Evolutionary conservation across 1,140 invertebrate genomes (phyloP), one percentile per base, ranked within the genome.

Genomic region (Sipha flava): DNA sequence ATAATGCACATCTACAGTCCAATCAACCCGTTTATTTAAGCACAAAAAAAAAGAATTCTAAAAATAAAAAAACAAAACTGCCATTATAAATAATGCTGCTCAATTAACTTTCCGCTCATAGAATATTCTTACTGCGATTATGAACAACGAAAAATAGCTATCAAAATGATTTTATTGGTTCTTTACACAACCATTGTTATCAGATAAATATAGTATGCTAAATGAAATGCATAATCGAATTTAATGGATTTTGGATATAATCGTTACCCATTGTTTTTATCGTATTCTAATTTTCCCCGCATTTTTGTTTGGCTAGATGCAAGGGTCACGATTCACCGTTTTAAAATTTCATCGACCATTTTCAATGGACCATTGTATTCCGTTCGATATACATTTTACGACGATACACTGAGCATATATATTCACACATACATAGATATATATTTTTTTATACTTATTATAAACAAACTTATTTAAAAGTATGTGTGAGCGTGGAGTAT

Each of bases 281-380:
- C 49, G 52, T 57, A 77, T 77, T 57, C 31, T 59, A 57, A 57
- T 54, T 77, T 77, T 47, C 6, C 3, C 18, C 31, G 49, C 34
- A 40, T 77, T 73, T 49, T 34, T 49, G 70, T 73, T 73, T 5
- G 40, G 29, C 21, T 47, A 37, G 70, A 21, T 16, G 12, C 49
- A 37, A 57, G 14, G 40, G 73, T 77, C 73, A 77, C 73, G 73
- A 77, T 77, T 59, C 70, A 18, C 40, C 18, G 43, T 70, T 26
- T 75, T 77, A 59, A 57, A 77, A 40, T 77, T 77, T 54, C 14
- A 57, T 59, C 49, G 29, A 54, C 21, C 34, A 16, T 77, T 43
- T 77, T 77, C 49, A 77, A 77, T 77, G 34, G 73, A 57, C 52
- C 52, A 77, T 77, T 77, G 73, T 77, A 54, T 75, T 75, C 70